These are phyloP conservation scores for Philypnodon macrostomus DNA, from an alignment of 2,797 vertebrate species.

Conservation along the genomic window DNA sequence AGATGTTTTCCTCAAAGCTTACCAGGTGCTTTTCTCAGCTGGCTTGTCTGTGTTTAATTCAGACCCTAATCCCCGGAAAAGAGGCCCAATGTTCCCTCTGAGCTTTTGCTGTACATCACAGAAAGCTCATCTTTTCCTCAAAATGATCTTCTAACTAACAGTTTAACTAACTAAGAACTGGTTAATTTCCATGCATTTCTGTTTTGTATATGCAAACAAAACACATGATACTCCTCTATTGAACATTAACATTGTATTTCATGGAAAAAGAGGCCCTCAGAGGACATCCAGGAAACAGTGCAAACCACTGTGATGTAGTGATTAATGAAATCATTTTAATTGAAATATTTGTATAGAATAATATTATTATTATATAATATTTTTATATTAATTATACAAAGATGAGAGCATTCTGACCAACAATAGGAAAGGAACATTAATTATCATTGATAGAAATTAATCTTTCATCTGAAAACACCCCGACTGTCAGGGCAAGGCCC, in stretches of 20 bases:
- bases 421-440: slow-evolving; percentile 9
- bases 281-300: too few relatives aligned
- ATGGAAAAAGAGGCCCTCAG: too few relatives aligned
- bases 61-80: slow-evolving; percentile 68
- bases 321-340: too few relatives aligned
- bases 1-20: slow-evolving; percentile 74
- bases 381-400: too few relatives aligned
- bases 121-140: slow-evolving; percentile 1
- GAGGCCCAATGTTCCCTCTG: slow-evolving; percentile 64
- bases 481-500: slow-evolving; percentile 19
- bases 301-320: too few relatives aligned
- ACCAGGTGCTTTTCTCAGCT: slow-evolving; percentile 69
- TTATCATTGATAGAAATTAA: slow-evolving; percentile 1
- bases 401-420: too few relatives aligned
- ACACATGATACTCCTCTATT: too few relatives aligned
- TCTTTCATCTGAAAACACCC: slow-evolving; percentile 17
- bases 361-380: too few relatives aligned
- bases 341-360: too few relatives aligned
- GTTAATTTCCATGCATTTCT: too few relatives aligned
- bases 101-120: slow-evolving; percentile 40
- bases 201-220: too few relatives aligned
- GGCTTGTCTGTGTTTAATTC: slow-evolving; percentile 67
- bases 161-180: slow-evolving; percentile 6
- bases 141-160: neutral
- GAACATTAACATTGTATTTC: too few relatives aligned